These are phyloP conservation scores for Psettodes erumei DNA, from an alignment of 2,113 vertebrate species.

Conservation along the genomic window DNA sequence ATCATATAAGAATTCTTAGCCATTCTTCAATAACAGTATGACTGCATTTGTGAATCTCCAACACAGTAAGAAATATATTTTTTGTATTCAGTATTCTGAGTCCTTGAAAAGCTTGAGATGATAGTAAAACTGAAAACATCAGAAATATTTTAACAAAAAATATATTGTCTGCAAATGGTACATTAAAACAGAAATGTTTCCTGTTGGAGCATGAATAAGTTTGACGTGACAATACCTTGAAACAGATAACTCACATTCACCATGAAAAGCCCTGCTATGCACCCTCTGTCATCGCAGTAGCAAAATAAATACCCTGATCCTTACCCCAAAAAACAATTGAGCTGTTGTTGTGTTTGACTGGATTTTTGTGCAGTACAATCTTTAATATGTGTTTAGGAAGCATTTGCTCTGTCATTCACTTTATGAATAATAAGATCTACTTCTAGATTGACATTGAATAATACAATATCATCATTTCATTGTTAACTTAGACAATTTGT, in stretches of 20 bases:
- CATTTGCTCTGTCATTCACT: not conserved
- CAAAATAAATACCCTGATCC: not conserved
- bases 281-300: not conserved
- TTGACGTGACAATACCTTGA: not conserved
- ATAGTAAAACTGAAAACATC: not conserved
- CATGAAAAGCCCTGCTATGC: not conserved
- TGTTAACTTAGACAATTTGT: not conserved
- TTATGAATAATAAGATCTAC: not conserved
- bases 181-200: not conserved
- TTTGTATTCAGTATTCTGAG: not conserved
- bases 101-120: not conserved
- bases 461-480: not conserved
- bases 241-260: not conserved
- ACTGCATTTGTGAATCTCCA: not conserved
- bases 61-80: not conserved
- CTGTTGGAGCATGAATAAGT: not conserved
- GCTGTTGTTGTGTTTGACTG: not conserved
- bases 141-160: not conserved
- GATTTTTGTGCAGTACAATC: not conserved
- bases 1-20: not conserved
- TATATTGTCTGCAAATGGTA: not conserved
- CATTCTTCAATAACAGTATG: not conserved
- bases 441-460: not conserved
- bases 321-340: not conserved
- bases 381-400: not conserved